Evolutionary conservation across 2,888 invertebrate species (phyloP), one percentile per base, ranked within the genome.

Genomic region (Drosophila rellima): DNA sequence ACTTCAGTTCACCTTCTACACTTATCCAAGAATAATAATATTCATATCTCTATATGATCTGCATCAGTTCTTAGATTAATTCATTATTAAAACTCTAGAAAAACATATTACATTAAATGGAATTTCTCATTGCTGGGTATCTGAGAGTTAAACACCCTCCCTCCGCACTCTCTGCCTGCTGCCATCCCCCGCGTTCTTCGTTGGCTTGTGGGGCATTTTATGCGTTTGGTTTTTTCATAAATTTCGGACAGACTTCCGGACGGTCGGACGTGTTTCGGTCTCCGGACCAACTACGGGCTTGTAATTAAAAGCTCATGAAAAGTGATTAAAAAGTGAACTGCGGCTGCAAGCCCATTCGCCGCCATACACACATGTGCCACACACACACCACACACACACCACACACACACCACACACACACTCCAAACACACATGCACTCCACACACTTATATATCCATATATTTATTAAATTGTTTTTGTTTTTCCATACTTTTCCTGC

Each of bases 271-370:
- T 7, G 35, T 44, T 56, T 39, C 18, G 39, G 44, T 35, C 44
- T 31, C 15, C 20, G 55, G 47, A 37, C 55, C 40, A 50, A 59
- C 76, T 62, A 54, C 55, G 64, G 69, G 57, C 78, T 70, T 88
- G 82, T 83, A 83, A 83, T 83, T 83, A 83, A 83, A 83, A 83
- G 82, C 88, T 85, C 88, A 83, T 83, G 82, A 83, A 83, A 83
- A 88, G 82, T 88, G 82, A 88, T 83, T 83, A 83, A 83, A 88
- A 83, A 88, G 86, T 88, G 88, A 82, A 82, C 82, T 88, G 88
- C 66, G 88, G 88, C 82, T 56, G 39, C 44, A 54, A 15, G 51
- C 56, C 63, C 78, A 67, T 64, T 39, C 51, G 26, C 29, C 37
- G 42, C 33, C 47, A 15, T 23, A 57, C 57, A 61, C 59, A 62